Evolutionary conservation across 1,140 invertebrate genomes (phyloP), one percentile per base, ranked within the genome.

Genomic region (Euschistus heros): DNA sequence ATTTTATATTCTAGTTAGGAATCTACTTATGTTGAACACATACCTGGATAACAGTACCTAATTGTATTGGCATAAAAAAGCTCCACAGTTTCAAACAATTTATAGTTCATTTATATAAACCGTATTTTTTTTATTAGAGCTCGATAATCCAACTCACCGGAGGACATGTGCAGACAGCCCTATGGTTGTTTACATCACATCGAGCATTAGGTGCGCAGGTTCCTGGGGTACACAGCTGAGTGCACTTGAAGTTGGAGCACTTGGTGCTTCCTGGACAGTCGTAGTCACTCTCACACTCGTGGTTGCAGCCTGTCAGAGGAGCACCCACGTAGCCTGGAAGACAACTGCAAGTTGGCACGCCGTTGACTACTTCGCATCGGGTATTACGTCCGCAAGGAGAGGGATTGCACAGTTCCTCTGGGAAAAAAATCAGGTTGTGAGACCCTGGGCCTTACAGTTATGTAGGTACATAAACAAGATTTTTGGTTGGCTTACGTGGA

Each of bases 91-190:
- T n/a, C n/a, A n/a, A n/a, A n/a, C n/a, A n/a, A n/a, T n/a, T n/a
- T n/a, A n/a, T n/a, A n/a, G n/a, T n/a, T n/a, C n/a, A n/a, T n/a
- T n/a, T n/a, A n/a, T n/a, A n/a, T n/a, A n/a, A n/a, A n/a, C n/a
- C n/a, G n/a, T n/a, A n/a, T n/a, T n/a, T n/a, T n/a, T n/a, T n/a
- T n/a, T n/a, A n/a, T n/a, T n/a, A n/a, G n/a, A n/a, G n/a, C n/a
- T n/a, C n/a, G 30, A 30, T 5, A 37, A 37, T 10, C 67, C 64
- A 27, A 68, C 74, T 77, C 73, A 88, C 87, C 70, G 82, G 84
- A 8, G 89, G 89, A 72, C 90, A 93, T 68, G 84, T 85, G 75
- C 91, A 94, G 57, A 86, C 80, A 5, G 89, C 84, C 63, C 83
- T 81, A 73, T 94, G 91, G 69, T 86, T 86, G 33, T 80, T 70